Evolutionary conservation across 2,113 vertebrate genomes (phyloP).

Genomic region (Lichenostomus cassidix): DNA sequence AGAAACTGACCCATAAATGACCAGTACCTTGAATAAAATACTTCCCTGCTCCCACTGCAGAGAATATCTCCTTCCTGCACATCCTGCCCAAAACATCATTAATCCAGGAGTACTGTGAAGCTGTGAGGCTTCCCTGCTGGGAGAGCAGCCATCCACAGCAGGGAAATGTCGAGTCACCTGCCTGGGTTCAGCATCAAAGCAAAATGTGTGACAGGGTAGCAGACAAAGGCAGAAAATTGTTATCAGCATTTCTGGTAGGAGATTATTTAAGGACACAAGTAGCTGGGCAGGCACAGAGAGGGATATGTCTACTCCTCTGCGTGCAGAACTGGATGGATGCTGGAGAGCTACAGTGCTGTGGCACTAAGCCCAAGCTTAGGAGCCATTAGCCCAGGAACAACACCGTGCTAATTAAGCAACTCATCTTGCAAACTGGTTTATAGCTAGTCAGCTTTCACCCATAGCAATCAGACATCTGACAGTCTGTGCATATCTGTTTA

Average conservation of each 20-base stretch:
- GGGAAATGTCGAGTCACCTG: neutral
- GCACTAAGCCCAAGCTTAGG: neutral
- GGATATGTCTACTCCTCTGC: neutral
- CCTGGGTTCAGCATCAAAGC: neutral
- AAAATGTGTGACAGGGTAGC: neutral
- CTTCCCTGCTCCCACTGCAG: neutral
- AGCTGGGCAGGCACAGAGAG: neutral
- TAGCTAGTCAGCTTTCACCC: neutral
- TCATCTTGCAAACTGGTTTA: neutral
- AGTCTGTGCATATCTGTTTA: neutral
- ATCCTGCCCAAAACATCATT: neutral
- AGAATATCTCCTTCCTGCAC: neutral
- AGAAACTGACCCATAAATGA: neutral
- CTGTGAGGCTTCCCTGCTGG: neutral
- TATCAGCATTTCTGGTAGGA: neutral
- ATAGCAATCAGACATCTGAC: neutral
- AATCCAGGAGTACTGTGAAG: neutral
- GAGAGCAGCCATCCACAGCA: neutral
- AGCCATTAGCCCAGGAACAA: neutral
- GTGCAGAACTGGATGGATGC: neutral
- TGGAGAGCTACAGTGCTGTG: rapidly evolving
- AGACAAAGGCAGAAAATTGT: neutral
- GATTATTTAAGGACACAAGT: neutral
- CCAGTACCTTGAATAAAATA: neutral
- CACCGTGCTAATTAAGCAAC: neutral